phyloP scores from a whole-genome alignment of 2,113 vertebrate genomes.

The Serinus canaria region DNA sequence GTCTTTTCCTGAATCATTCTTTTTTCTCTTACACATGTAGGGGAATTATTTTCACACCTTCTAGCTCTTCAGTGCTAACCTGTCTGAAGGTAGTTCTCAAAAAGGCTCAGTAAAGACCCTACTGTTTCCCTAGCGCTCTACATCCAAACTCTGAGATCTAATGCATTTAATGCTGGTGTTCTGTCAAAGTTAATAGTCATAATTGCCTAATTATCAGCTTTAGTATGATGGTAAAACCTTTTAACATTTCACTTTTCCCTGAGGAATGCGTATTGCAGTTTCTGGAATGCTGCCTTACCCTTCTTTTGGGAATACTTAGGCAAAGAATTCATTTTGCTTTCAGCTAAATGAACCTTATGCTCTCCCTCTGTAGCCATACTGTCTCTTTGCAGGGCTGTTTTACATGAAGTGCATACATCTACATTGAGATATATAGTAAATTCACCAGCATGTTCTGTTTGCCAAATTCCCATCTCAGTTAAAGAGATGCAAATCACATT shows the following conservation, averaged over 20 bases:
- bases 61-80: constrained; percentile 14
- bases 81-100: constrained; percentile 31
- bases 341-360: constrained; percentile 57
- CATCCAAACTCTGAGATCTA: constrained; percentile 58
- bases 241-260: constrained; percentile 74
- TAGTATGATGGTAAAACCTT: constrained; percentile 75
- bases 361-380: constrained; percentile 44
- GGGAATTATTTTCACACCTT: constrained; percentile 29
- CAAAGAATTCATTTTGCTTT: constrained; percentile 72
- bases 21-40: neutral
- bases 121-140: constrained; percentile 45
- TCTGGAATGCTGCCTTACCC: constrained; percentile 69
- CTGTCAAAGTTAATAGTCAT: constrained; percentile 78
- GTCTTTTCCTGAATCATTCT: neutral
- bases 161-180: constrained; percentile 68
- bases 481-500: neutral
- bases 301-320: constrained; percentile 67
- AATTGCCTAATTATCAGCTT: constrained; percentile 78
- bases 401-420: neutral
- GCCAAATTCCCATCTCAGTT: neutral
- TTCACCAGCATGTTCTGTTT: neutral
- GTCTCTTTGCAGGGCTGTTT: constrained; percentile 25
- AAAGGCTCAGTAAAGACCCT: constrained; percentile 52
- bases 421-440: neutral
- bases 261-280: constrained; percentile 63